Evolutionary conservation across 1,140 invertebrate genomes (phyloP).

Genomic region (Drosophila navojoa): DNA sequence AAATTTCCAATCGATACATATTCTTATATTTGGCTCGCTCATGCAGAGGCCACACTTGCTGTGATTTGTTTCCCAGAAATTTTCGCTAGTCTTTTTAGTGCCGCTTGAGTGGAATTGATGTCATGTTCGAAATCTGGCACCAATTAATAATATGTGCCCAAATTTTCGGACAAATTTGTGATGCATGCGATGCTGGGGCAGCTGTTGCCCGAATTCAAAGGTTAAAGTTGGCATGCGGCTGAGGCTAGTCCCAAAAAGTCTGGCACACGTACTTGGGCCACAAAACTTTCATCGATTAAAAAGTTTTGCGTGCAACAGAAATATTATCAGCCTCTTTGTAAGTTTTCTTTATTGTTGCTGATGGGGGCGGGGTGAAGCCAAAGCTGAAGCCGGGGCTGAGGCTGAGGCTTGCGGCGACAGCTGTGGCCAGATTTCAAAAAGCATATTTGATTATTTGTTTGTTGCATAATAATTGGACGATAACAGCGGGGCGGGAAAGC

Average conservation of each 20-base stretch:
- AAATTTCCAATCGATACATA: too few relatives aligned
- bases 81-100: background rate
- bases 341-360: slow-evolving; percentile 12
- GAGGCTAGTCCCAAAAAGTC: background rate
- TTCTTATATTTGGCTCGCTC: too few relatives aligned
- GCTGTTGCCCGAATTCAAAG: slow-evolving; percentile 59
- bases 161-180: slow-evolving; percentile 31
- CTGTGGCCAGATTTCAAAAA: slow-evolving; percentile 57
- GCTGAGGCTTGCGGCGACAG: slow-evolving; percentile 52
- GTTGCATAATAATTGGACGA: slow-evolving; percentile 64
- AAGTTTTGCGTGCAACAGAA: slow-evolving; percentile 57
- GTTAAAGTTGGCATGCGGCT: slow-evolving; percentile 49
- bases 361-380: background rate
- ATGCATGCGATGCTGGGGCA: slow-evolving; percentile 33
- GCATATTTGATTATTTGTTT: slow-evolving; percentile 62
- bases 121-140: slow-evolving; percentile 18
- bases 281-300: slow-evolving; percentile 76
- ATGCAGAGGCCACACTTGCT: too few relatives aligned
- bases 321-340: slow-evolving; percentile 63
- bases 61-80: background rate
- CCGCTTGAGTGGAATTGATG: slow-evolving; percentile 10
- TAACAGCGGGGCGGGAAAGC: background rate
- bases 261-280: slow-evolving; percentile 63
- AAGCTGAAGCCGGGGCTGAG: slow-evolving; percentile 10
- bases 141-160: slow-evolving; percentile 44